Percentiles rank a stretch among this genome's conserved stretches.
These are phyloP conservation scores for Cephus runcator DNA, from an alignment of 2,888 invertebrate species.

Conservation along the genomic window DNA sequence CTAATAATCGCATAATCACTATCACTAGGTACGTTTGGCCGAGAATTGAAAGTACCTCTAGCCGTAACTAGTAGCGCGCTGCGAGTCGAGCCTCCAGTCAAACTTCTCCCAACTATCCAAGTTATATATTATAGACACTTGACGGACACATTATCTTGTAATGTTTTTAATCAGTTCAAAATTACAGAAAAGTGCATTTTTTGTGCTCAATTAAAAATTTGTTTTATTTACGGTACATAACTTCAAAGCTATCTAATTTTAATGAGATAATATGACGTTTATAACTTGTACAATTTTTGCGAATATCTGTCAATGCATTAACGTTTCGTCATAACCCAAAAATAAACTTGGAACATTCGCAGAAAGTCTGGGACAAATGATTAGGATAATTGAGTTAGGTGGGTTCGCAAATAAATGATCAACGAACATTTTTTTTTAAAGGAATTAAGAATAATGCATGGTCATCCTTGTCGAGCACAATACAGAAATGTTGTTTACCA, in stretches of 20 bases:
- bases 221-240: background rate
- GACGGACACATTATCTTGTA: background rate
- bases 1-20: background rate
- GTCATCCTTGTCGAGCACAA: background rate
- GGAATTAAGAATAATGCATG: background rate
- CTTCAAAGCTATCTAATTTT: background rate
- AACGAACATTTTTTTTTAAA: background rate
- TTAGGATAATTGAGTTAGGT: background rate
- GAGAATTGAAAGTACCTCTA: constrained; percentile 25
- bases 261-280: background rate
- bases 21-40: background rate
- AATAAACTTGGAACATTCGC: background rate
- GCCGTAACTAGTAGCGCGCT: constrained; percentile 2
- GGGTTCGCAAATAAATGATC: background rate
- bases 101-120: background rate
- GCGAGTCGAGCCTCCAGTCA: constrained; percentile 32
- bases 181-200: background rate
- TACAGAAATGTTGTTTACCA: background rate
- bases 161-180: background rate
- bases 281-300: background rate
- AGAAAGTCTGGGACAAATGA: background rate
- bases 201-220: background rate
- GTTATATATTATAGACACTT: too few relatives aligned
- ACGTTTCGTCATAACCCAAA: background rate
- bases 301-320: too few relatives aligned